phyloP scores from a whole-genome alignment of 1,140 invertebrate species.

The Armadillidium nasatum region DNA sequence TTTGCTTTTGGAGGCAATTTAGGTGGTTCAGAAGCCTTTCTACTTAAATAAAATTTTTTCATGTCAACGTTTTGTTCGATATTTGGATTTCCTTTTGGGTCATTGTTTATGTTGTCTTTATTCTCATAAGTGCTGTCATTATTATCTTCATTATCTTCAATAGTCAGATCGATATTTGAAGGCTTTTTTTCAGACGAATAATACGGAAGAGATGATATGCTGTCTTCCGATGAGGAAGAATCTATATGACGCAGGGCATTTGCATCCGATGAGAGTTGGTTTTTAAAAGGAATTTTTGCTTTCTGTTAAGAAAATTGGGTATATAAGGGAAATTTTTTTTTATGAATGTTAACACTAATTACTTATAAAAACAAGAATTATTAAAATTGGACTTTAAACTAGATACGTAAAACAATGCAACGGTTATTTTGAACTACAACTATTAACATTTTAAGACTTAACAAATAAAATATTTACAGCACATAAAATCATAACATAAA shows the following conservation, averaged over 20 bases:
- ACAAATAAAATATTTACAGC: no score
- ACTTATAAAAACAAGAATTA: no score
- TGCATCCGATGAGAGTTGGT: not conserved
- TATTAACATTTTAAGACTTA: no score
- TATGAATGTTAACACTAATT: no score
- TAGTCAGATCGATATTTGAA: no score
- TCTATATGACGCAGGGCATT: not conserved
- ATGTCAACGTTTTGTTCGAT: not conserved
- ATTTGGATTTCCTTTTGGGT: not conserved
- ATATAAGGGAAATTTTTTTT: not conserved
- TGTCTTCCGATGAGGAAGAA: not conserved
- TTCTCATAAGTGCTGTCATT: no score
- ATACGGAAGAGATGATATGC: not conserved
- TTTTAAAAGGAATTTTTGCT: not conserved
- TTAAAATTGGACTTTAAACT: no score
- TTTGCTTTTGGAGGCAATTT: not conserved
- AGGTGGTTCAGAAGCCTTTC: not conserved
- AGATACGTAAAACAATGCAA: no score
- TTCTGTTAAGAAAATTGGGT: not conserved
- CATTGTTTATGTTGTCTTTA: not conserved
- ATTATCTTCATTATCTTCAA: no score
- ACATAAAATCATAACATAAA: no score
- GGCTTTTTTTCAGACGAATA: no score
- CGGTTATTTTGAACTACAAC: no score
- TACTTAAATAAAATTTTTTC: slow-evolving; percentile 1